phyloP scores from a whole-genome alignment of 2,888 invertebrate genomes.

The Baronia brevicornis region DNA sequence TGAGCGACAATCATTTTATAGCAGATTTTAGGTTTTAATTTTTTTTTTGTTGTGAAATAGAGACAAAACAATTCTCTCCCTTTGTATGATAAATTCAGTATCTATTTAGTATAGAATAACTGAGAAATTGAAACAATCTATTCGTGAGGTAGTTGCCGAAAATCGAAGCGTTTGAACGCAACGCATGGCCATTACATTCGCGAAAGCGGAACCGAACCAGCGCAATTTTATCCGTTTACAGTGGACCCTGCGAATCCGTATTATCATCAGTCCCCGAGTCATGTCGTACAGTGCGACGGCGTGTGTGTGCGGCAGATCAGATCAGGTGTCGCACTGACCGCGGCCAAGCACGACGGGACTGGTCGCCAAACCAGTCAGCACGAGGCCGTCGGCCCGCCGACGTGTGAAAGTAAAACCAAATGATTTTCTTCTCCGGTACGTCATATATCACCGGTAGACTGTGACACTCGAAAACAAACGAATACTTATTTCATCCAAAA shows the following conservation, averaged over 20 bases:
- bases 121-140: constrained; percentile 25
- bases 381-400: constrained; percentile 26
- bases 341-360: constrained; percentile 53
- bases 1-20: too few relatives aligned
- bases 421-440: constrained; percentile 13
- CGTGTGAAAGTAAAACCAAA: constrained; percentile 45
- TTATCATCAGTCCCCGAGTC: constrained; percentile 38
- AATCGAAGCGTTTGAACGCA: constrained; percentile 10
- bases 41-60: too few relatives aligned
- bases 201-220: constrained; percentile 11
- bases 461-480: too few relatives aligned
- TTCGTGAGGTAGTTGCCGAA: constrained; percentile 19
- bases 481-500: too few relatives aligned
- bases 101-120: too few relatives aligned
- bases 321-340: constrained; percentile 72
- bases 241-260: too few relatives aligned
- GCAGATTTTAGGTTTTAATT: too few relatives aligned
- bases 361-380: constrained; percentile 46
- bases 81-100: too few relatives aligned
- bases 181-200: constrained; percentile 14
- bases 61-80: too few relatives aligned
- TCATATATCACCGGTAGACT: too few relatives aligned
- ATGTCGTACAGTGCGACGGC: constrained; percentile 29
- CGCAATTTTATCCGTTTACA: constrained; percentile 14
- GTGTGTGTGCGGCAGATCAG: constrained; percentile 46